Evolutionary conservation across 2,797 vertebrate species (phyloP).

Genomic region (Dendrocincla tyrannina): DNA sequence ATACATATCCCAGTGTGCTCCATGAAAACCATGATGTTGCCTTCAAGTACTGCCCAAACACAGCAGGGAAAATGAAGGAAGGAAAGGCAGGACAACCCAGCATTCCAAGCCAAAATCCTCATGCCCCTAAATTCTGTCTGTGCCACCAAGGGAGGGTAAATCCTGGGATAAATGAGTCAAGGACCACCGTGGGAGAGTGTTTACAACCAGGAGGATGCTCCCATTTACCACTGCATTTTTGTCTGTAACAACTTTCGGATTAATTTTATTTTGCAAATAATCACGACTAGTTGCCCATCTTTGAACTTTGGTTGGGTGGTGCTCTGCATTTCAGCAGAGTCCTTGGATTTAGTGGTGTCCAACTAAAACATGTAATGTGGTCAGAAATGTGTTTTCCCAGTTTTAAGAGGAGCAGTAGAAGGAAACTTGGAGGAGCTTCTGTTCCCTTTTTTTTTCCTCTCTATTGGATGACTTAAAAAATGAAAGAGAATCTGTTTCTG

Average conservation of each 20-base stretch:
- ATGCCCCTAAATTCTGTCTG: not conserved
- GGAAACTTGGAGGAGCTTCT: constrained; percentile 66
- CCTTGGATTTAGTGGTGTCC: constrained; percentile 38
- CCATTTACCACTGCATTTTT: not conserved
- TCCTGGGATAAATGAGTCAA: not conserved
- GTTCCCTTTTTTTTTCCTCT: not conserved
- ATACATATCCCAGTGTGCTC: not conserved
- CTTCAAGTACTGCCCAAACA: not conserved
- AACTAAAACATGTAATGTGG: constrained; percentile 73
- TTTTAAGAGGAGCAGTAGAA: constrained; percentile 51
- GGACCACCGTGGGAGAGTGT: not conserved
- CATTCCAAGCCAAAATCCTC: not conserved
- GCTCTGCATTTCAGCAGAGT: constrained; percentile 40
- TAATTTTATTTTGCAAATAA: constrained; percentile 52
- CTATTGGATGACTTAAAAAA: constrained; percentile 11
- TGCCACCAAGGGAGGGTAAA: not conserved
- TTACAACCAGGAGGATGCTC: not conserved
- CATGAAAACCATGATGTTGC: not conserved
- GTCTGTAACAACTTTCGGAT: not conserved
- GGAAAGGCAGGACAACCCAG: not conserved
- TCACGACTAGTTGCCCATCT: not conserved
- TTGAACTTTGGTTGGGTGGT: not conserved
- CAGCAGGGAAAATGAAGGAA: not conserved
- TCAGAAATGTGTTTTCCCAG: constrained; percentile 63
- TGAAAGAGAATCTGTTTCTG: constrained; percentile 45